These are phyloP conservation scores for Holacanthus passer DNA, from an alignment of 2,113 vertebrate species.

Conservation along the genomic window DNA sequence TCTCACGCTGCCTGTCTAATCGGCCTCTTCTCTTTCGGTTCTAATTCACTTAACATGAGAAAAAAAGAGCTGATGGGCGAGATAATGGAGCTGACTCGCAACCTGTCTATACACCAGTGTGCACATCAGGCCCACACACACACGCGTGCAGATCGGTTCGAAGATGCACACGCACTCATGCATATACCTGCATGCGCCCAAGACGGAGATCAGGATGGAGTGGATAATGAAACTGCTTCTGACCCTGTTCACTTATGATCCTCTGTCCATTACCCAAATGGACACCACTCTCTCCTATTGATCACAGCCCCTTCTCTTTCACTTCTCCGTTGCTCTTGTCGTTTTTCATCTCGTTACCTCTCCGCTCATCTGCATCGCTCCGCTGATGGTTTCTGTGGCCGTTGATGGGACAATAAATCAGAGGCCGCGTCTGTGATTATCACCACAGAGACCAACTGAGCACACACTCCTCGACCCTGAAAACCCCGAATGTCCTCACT, in stretches of 20 bases:
- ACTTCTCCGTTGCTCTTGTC: slow-evolving; percentile 81
- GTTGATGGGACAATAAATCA: slow-evolving; percentile 84
- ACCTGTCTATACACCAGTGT: slow-evolving; percentile 52
- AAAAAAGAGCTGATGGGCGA: slow-evolving; percentile 71
- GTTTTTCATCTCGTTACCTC: slow-evolving; percentile 89
- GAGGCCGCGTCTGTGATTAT: slow-evolving; percentile 81
- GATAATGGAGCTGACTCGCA: slow-evolving; percentile 78
- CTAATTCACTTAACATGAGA: slow-evolving; percentile 83
- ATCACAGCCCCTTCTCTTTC: slow-evolving; percentile 85
- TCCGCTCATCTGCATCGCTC: slow-evolving; percentile 78
- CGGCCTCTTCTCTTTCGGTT: slow-evolving; percentile 63
- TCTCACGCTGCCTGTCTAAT: slow-evolving; percentile 64
- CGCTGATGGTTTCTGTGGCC: slow-evolving; percentile 77
- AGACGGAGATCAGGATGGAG: slow-evolving; percentile 75
- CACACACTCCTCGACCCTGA: slow-evolving; percentile 70
- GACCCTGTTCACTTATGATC: slow-evolving; percentile 88
- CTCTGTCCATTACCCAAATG: slow-evolving; percentile 95
- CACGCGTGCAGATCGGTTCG: slow-evolving; percentile 4
- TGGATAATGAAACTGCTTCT: slow-evolving; percentile 88
- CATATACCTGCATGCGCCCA: slow-evolving; percentile 35
- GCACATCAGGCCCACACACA: slow-evolving; percentile 14
- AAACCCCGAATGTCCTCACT: slow-evolving; percentile 70
- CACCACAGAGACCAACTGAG: slow-evolving; percentile 69
- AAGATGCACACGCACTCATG: slow-evolving; percentile 36
- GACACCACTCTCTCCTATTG: slow-evolving; percentile 91